Evolutionary conservation across 2,113 vertebrate species (phyloP).

Genomic region (Pardalotus punctatus): DNA sequence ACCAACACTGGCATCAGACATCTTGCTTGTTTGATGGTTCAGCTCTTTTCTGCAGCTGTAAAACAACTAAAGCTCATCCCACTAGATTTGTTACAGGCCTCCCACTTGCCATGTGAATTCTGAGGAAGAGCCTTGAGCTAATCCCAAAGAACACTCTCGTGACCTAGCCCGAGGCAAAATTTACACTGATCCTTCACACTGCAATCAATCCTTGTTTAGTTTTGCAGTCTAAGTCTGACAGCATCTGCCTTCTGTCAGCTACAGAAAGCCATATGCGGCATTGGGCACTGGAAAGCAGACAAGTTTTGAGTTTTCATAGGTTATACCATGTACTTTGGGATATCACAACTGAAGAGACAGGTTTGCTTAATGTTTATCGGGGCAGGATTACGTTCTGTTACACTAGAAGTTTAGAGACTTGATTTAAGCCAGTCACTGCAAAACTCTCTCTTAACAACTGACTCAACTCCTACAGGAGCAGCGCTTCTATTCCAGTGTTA

Average conservation of each 20-base stretch:
- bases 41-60: background rate
- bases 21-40: background rate
- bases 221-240: background rate
- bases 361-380: background rate
- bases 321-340: background rate
- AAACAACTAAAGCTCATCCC: background rate
- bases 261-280: background rate
- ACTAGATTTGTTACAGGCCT: background rate
- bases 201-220: conserved; percentile 20
- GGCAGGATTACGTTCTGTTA: background rate
- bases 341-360: background rate
- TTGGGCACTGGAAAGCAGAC: background rate
- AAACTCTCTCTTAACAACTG: background rate
- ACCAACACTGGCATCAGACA: background rate
- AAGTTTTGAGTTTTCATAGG: background rate
- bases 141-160: background rate
- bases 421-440: background rate
- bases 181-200: background rate
- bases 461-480: background rate
- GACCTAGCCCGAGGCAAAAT: background rate
- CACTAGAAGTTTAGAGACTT: background rate
- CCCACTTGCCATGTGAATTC: background rate
- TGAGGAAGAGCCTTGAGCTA: background rate
- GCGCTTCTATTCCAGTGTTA: rapidly evolving
- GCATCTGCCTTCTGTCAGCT: conserved; percentile 13